Conservation (phyloP, 2,797 vertebrate genomes). For the Lacerta viridis region DNA sequence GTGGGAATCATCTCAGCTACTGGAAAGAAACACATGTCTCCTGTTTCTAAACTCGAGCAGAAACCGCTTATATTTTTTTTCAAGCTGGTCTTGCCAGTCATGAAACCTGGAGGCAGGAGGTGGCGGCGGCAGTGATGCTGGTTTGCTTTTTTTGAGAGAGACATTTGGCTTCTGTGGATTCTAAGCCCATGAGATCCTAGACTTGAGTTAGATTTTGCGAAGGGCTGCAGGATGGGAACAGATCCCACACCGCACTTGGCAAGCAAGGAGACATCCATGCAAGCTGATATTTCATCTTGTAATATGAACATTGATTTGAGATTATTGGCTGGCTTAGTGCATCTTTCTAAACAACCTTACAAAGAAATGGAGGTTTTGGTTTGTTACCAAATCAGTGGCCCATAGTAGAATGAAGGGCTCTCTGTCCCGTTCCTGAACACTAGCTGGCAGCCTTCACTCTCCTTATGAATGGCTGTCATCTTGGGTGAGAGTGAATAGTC, state of each 20-base stretch:
- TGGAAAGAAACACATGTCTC: neutral
- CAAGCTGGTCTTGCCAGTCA: neutral
- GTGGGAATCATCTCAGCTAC: neutral
- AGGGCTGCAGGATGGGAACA: neutral
- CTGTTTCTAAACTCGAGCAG: neutral
- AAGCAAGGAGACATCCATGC: neutral
- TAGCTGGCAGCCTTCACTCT: neutral
- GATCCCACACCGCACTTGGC: neutral
- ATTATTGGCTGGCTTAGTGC: neutral
- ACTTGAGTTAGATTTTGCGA: neutral
- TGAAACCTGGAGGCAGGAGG: neutral
- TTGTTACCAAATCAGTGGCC: neutral
- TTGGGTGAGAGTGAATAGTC: neutral
- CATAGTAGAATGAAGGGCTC: neutral
- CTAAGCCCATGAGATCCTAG: neutral
- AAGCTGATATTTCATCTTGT: neutral
- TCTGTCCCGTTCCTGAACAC: neutral
- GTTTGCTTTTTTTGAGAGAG: neutral
- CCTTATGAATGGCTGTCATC: constrained; percentile 11
- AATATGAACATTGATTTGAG: neutral
- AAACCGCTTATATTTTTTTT: neutral
- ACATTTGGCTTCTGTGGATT: neutral
- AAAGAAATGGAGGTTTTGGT: constrained; percentile 2
- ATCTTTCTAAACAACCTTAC: neutral
- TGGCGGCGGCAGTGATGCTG: too few species aligned